A percentile compares a stretch with the other conserved stretches of the same genome.
Conservation (phyloP, 2,797 vertebrate genomes). For the Tenualosa ilisha region DNA sequence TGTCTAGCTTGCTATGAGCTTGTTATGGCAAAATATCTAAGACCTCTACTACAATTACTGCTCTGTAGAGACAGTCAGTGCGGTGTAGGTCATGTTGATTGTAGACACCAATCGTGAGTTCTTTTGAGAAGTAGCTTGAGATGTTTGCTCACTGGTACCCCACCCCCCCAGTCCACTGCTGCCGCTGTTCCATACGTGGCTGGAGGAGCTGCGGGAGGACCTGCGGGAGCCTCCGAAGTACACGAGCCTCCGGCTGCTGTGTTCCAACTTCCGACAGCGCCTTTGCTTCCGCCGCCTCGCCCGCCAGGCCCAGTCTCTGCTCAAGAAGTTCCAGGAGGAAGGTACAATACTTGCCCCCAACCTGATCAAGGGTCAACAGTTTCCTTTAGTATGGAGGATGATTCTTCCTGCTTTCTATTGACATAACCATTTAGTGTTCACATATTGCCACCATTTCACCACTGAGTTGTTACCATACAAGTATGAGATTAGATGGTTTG, state of each 20-base stretch:
- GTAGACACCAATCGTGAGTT: background rate
- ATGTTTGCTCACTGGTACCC: background rate
- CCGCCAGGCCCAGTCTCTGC: conserved; percentile 66
- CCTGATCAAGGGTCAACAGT: background rate
- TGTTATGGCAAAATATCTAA: no score
- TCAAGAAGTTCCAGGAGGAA: conserved; percentile 70
- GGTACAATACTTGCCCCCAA: conserved; percentile 47
- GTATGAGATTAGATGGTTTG: background rate
- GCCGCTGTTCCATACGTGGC: conserved; percentile 72
- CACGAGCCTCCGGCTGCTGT: conserved; percentile 68
- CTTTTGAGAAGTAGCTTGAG: background rate
- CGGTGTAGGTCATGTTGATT: background rate
- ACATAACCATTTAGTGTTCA: background rate
- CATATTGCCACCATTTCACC: background rate
- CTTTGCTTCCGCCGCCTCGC: conserved; percentile 66
- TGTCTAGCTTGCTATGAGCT: no score
- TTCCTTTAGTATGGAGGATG: background rate
- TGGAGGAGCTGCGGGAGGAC: conserved; percentile 79
- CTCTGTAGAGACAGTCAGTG: background rate
- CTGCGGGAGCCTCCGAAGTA: conserved; percentile 78
- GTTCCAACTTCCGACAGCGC: conserved; percentile 67
- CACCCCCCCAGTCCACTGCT: conserved; percentile 58
- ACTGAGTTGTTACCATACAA: background rate
- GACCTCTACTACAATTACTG: no score
- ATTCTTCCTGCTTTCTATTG: background rate